Conservation (phyloP, 2,888 invertebrate genomes). For the Acanthosoma haemorrhoidale region DNA sequence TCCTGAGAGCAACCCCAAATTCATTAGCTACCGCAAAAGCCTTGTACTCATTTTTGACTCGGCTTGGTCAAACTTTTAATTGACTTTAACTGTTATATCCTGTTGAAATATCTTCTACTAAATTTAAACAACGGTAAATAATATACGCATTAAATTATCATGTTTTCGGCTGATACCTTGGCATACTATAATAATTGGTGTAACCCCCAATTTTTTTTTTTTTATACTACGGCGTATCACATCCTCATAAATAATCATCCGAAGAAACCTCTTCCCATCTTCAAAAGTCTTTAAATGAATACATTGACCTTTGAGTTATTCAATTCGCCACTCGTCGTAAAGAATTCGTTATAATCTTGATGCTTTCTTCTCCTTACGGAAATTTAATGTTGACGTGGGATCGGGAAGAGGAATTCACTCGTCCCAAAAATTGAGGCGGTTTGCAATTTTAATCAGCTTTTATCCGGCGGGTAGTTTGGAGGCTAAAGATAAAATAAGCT, state of each 20-base stretch:
- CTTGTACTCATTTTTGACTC: background rate
- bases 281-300: conserved; percentile 1
- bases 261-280: background rate
- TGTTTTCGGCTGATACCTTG: too few species aligned
- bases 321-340: background rate
- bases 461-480: background rate
- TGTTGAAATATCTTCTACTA: too few species aligned
- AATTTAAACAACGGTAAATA: too few species aligned
- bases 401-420: background rate
- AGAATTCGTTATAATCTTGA: conserved; percentile 8
- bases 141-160: too few species aligned
- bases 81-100: background rate
- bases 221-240: too few species aligned
- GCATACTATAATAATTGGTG: too few species aligned
- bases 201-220: too few species aligned
- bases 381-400: background rate
- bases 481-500: conserved; percentile 18
- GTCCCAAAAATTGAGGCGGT: background rate
- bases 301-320: conserved; percentile 5
- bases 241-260: background rate
- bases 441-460: conserved; percentile 7
- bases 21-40: background rate
- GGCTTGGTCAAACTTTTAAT: background rate
- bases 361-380: background rate
- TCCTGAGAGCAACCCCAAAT: background rate